Base-by-base conservation (phyloP, 2,888 invertebrate genomes). In the Neoaliturus tenellus region DNA sequence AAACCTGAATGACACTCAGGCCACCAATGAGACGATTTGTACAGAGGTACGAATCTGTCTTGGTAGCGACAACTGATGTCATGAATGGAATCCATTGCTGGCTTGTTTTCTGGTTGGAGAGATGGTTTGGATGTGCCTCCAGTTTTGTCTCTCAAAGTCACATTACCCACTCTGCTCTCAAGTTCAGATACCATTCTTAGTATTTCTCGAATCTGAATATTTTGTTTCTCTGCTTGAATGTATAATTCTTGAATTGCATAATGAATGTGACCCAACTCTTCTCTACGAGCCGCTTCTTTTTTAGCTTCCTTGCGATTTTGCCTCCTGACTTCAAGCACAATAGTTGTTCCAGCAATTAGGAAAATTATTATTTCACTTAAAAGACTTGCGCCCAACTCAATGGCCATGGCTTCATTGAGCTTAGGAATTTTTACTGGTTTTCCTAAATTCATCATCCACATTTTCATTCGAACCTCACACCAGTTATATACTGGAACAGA, bases 341-440 rank as follows among this genome's bases (percentile, higher is more conserved):
- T 89, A 80, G 97, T 91, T 4, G 93, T 94, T 44, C 97, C 96
- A 83, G 97, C 98, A 87, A 98, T 94, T 0, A 93, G 89, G 90
- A 98, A 98, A 85, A 99, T 96, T 44, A 98, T 93, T 48, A 95
- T 93, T 93, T 99, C 98, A 39, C 98, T 98, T 81, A 99, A 92
- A 85, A 99, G 92, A 92, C 97, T 98, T 0, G 98, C 98, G 17
- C 98, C 98, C 81, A 98, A 92, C 89, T 98, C 98, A 84, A 98
- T 98, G 0, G 98, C 98, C 95, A 97, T 96, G 73, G 96, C 94
- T 91, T 98, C 98, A 89, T 96, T 98, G 44, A 99, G 91, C 85
- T 95, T 95, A 23, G 93, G 92, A 80, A 98, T 95, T 89, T 96
- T 95, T 0, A 96, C 95, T 8, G 98, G 97, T 89, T 95, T 97